Conservation (phyloP, 2,797 vertebrate species). For the Dryobates pubescens region DNA sequence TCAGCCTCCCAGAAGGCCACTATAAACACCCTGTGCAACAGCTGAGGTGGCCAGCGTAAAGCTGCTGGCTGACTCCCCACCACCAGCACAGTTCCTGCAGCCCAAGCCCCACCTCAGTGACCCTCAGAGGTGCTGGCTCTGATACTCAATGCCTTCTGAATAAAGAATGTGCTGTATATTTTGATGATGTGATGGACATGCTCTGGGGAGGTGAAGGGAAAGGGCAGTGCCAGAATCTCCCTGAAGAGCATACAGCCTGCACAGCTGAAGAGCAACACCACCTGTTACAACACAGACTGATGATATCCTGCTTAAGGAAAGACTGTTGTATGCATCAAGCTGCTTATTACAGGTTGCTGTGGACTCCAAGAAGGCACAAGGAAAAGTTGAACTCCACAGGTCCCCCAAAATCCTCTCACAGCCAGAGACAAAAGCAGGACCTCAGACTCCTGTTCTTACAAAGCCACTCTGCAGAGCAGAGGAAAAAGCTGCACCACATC, state of each 20-base stretch:
- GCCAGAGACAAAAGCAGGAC: background rate
- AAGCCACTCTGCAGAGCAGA: background rate
- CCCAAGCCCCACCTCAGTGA: background rate
- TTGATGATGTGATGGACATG: background rate
- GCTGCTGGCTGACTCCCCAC: background rate
- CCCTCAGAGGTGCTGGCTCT: background rate
- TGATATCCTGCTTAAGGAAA: background rate
- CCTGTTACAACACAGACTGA: background rate
- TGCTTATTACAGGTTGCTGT: background rate
- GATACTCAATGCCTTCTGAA: background rate
- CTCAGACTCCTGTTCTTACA: background rate
- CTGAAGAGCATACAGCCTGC: fast-evolving
- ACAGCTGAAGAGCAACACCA: background rate
- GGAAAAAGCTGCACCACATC: background rate
- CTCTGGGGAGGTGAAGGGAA: background rate
- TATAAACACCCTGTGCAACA: background rate
- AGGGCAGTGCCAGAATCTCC: background rate
- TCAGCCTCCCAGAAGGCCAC: background rate
- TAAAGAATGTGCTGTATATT: background rate
- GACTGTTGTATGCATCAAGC: background rate
- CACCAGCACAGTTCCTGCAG: background rate
- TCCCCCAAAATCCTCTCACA: background rate
- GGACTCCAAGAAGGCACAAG: background rate
- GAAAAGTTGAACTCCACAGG: background rate
- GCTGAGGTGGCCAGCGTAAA: fast-evolving